Percentiles rank a stretch among this genome's conserved stretches.
Evolutionary conservation across 1,140 invertebrate genomes (phyloP).

Genomic region (Drosophila truncata): DNA sequence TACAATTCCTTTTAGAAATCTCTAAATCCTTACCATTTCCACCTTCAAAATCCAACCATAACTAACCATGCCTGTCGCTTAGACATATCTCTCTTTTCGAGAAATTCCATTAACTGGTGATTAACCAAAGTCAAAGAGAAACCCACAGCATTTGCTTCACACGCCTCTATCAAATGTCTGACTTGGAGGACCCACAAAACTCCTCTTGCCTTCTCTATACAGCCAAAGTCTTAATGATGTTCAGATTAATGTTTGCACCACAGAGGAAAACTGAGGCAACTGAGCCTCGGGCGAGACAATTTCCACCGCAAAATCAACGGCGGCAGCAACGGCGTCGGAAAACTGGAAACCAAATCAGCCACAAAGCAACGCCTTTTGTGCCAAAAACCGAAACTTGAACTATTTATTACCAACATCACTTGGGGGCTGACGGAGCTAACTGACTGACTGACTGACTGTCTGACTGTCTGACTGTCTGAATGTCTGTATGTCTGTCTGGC

Average conservation of each 20-base stretch:
- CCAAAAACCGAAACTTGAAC: slow-evolving; percentile 71
- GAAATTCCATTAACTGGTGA: slow-evolving; percentile 45
- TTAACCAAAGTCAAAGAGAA: slow-evolving; percentile 45
- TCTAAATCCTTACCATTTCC: background rate
- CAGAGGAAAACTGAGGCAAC: slow-evolving; percentile 30
- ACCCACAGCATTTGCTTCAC: slow-evolving; percentile 58
- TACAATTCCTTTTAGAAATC: background rate
- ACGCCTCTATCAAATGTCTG: slow-evolving; percentile 58
- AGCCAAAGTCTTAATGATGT: slow-evolving; percentile 66
- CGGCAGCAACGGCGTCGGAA: slow-evolving; percentile 17
- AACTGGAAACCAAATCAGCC: slow-evolving; percentile 53
- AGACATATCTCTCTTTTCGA: slow-evolving; percentile 27
- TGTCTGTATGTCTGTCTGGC: background rate
- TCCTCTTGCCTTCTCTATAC: slow-evolving; percentile 10
- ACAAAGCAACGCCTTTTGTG: slow-evolving; percentile 71
- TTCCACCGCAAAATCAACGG: slow-evolving; percentile 51
- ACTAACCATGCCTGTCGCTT: slow-evolving; percentile 18
- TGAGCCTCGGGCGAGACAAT: slow-evolving; percentile 45
- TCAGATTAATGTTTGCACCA: slow-evolving; percentile 72
- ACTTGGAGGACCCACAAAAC: slow-evolving; percentile 24
- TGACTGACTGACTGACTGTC: slow-evolving; percentile 8
- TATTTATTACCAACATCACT: slow-evolving; percentile 74
- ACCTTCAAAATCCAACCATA: background rate
- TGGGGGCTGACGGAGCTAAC: slow-evolving; percentile 34
- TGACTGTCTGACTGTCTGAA: background rate